Base-by-base conservation (phyloP, 2,888 invertebrate species). In the Lithophane leautieri region DNA sequence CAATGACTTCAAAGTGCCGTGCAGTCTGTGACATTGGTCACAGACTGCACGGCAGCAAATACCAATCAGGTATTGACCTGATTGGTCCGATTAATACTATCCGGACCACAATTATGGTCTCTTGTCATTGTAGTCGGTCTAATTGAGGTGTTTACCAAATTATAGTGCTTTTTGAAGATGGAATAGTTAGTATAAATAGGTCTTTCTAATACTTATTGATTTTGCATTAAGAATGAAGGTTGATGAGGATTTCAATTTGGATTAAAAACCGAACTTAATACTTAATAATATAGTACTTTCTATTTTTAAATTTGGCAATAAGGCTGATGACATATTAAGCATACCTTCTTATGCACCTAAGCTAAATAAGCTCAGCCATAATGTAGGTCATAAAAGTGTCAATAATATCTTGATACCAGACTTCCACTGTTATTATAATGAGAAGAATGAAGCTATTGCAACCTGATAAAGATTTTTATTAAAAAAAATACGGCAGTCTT, bases 31-130 rank as follows among this genome's bases (percentile, higher is more conserved):
- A 62, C n/a, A n/a, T n/a, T n/a, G n/a, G n/a, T n/a, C n/a, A n/a
- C n/a, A n/a, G n/a, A n/a, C n/a, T n/a, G n/a, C n/a, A n/a, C n/a
- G n/a, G n/a, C n/a, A n/a, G n/a, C n/a, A n/a, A n/a, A n/a, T n/a
- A n/a, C n/a, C 63, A 73, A 69, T 44, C n/a, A n/a, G n/a, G n/a
- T n/a, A n/a, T n/a, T n/a, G n/a, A 71, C 42, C 42, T 71, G 82
- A 77, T 77, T 71, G 73, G 69, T 73, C 25, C 54, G 54, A 79
- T 79, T 79, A 79, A 80, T 68, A 52, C 44, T 28, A 28, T 9
- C 68, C 9, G 47, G 34, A 42, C 70, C 61, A 75, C 72, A 73
- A 84, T 83, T 65, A 81, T 81, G 47, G 63, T 58, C 68, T 72
- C 61, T 74, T 71, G 61, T 77, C 73, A 76, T 66, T 73, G 63